Evolutionary conservation across 1,140 invertebrate genomes (phyloP), one percentile per base, ranked within the genome.

Genomic region (Danaus melanippus): DNA sequence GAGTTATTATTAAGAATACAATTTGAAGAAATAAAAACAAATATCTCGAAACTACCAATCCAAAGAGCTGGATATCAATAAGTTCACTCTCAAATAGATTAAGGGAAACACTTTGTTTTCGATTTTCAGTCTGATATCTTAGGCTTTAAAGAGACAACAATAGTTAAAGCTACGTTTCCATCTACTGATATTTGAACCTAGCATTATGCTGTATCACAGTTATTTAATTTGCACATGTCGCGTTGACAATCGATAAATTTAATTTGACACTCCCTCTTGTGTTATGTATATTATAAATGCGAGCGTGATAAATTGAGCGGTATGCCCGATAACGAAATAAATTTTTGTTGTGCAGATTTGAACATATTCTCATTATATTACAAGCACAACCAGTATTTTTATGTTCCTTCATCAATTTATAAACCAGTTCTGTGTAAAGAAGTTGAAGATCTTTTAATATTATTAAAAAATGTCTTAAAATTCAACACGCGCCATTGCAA

Each of bases 201-300:
- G 4, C 12, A 11, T 15, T n/a, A 32, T 11, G 42, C 10, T 7
- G 21, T 32, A 32, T 32, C 21, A 32, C 21, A 32, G 21, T 32
- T 32, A 60, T 58, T 58, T 32, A 53, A 58, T 58, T 52, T 48
- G 41, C 56, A 59, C 57, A 56, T 59, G 56, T 48, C 52, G 53
- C 47, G 17, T 53, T 42, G 44, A 32, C 49, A 53, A 42, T 54
- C 55, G 44, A 62, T 58, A 58, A 61, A 55, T 54, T 56, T 42
- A 50, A 60, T 60, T 32, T 32, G 21, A 32, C 21, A 32, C 21
- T 32, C 21, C 21, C 46, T 53, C 50, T 58, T 51, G 12, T 49
- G 47, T 9, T 49, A 12, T 40, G 10, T 11, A 49, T 49, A 39
- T 39, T 39, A 49, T 49, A 21, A 40, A 39, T 49, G 12, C 40